Evolutionary conservation across 2,797 vertebrate species (phyloP).

Genomic region (Peromyscus melanophrys): DNA sequence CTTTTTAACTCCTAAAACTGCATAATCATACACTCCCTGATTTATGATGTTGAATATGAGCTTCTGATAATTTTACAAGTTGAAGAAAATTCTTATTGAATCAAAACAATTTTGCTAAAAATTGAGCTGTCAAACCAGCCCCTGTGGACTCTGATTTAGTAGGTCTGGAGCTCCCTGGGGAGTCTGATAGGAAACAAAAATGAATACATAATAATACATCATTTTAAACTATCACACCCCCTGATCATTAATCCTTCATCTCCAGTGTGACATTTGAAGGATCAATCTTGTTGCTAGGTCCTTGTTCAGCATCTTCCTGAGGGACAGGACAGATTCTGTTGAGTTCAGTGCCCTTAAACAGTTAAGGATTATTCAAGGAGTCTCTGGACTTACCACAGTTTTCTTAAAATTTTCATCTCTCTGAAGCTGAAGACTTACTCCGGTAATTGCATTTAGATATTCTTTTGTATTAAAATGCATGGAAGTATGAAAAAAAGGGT

Average conservation of each 20-base stretch:
- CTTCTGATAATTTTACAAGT: background rate
- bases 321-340: background rate
- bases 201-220: background rate
- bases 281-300: background rate
- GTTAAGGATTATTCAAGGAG: background rate
- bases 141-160: background rate
- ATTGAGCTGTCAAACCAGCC: background rate
- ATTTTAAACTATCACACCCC: background rate
- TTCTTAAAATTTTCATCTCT: constrained; percentile 28
- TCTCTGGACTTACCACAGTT: background rate
- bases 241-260: background rate
- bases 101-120: constrained; percentile 28
- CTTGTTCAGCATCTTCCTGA: background rate
- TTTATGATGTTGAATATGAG: constrained; percentile 9
- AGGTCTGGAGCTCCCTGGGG: background rate
- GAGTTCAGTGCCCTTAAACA: background rate
- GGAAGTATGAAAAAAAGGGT: background rate
- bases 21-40: background rate
- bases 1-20: background rate
- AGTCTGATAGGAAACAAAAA: background rate
- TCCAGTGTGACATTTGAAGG: background rate
- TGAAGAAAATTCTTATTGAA: background rate
- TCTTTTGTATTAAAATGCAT: constrained; percentile 6
- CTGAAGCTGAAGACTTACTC: background rate
- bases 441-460: constrained; percentile 21